A percentile compares a stretch with the other conserved stretches of the same genome.
These are phyloP conservation scores for Glareola pratincola DNA, from an alignment of 2,113 vertebrate genomes.

Conservation along the genomic window DNA sequence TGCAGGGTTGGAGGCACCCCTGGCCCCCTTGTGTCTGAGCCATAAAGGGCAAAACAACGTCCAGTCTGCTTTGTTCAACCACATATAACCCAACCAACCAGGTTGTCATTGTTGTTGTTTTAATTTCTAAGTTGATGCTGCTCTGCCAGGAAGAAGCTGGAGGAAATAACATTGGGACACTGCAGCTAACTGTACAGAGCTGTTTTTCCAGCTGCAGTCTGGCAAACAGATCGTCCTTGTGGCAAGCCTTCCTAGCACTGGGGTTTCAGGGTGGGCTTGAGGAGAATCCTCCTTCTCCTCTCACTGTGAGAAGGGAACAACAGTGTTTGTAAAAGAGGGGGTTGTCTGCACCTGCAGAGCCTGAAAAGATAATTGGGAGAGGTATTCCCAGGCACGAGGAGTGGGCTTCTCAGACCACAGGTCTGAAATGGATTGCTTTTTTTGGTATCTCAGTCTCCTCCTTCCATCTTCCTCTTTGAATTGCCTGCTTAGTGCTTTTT, in stretches of 20 bases:
- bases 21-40: neutral
- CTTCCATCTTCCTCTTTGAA: neutral
- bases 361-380: neutral
- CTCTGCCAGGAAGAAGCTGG: neutral
- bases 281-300: neutral
- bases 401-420: neutral
- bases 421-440: neutral
- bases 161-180: too few species aligned
- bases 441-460: neutral
- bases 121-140: neutral
- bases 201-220: neutral
- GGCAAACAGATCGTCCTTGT: neutral
- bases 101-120: neutral
- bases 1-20: neutral
- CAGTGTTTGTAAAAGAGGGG: neutral
- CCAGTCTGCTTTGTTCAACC: neutral
- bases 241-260: neutral
- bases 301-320: neutral
- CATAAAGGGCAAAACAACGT: neutral
- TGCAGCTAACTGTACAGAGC: neutral
- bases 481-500: slow-evolving; percentile 23
- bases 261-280: neutral
- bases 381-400: neutral
- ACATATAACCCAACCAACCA: neutral
- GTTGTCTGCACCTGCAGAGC: neutral